Evolutionary conservation across 2,888 invertebrate genomes (phyloP).

Genomic region (Dione juno): DNA sequence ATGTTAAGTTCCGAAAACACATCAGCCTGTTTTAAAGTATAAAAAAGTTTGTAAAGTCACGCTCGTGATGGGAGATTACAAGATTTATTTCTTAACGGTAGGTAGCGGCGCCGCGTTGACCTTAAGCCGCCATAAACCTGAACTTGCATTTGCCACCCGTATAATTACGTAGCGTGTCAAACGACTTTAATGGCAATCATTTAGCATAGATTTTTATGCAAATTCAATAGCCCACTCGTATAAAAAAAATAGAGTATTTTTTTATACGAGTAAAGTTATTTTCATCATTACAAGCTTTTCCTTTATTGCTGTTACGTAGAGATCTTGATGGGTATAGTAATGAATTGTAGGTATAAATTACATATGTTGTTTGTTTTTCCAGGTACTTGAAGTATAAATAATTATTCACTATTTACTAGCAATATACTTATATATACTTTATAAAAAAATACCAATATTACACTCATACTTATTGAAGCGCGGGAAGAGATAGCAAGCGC

Average conservation of each 20-base stretch:
- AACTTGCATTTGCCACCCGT: constrained; percentile 46
- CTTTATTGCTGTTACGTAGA: background rate
- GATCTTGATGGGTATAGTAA: background rate
- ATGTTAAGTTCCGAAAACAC: background rate
- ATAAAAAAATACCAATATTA: no score
- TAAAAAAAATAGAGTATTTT: no score
- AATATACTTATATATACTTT: no score
- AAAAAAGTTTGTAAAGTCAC: constrained; percentile 10
- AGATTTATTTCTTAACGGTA: constrained; percentile 68
- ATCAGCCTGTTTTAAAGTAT: background rate
- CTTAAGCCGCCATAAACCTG: constrained; percentile 52
- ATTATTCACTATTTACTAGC: no score
- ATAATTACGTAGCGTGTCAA: constrained; percentile 38
- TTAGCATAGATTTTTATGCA: constrained; percentile 49
- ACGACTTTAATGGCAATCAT: constrained; percentile 31
- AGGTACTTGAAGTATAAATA: background rate
- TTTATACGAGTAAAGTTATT: constrained; percentile 41
- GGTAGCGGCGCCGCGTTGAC: constrained; percentile 54
- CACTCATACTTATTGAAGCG: no score
- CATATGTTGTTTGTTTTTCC: background rate
- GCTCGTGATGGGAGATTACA: constrained; percentile 57
- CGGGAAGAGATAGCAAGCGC: no score
- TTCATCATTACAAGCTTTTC: constrained; percentile 5
- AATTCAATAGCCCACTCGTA: constrained; percentile 42
- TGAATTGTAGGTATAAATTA: background rate